These are phyloP conservation scores for Ephialtes manifestator DNA, from an alignment of 2,888 invertebrate species.

Conservation along the genomic window DNA sequence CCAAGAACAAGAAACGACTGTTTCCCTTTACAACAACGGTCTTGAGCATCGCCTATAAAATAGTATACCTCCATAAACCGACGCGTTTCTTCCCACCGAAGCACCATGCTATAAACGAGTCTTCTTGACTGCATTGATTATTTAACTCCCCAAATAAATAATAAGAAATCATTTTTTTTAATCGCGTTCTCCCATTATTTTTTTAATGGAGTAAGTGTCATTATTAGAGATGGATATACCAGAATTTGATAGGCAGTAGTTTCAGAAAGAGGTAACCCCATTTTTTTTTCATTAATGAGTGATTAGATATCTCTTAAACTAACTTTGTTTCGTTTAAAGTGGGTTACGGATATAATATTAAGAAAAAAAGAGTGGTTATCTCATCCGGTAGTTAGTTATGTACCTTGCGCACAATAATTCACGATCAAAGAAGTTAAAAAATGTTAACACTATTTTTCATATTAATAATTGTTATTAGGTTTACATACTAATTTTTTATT, in stretches of 20 bases:
- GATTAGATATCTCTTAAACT: neutral
- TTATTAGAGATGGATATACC: neutral
- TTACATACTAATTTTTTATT: neutral
- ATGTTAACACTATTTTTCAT: neutral
- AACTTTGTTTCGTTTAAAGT: neutral
- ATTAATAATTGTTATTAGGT: neutral
- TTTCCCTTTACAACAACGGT: conserved; percentile 78
- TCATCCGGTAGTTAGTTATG: neutral
- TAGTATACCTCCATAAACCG: neutral
- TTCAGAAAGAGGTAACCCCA: neutral
- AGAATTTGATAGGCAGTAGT: neutral
- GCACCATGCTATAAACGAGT: neutral
- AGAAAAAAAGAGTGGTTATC: neutral
- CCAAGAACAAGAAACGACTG: conserved; percentile 80
- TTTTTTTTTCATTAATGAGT: neutral
- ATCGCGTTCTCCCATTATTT: neutral
- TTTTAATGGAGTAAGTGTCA: neutral
- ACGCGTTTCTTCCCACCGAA: neutral
- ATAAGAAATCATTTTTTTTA: neutral
- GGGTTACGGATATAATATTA: neutral
- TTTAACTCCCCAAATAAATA: neutral
- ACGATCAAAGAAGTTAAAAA: neutral
- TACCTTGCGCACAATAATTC: neutral
- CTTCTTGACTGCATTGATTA: neutral
- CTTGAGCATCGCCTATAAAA: conserved; percentile 72